Evolutionary conservation across 1,140 invertebrate genomes (phyloP), one percentile per base, ranked within the genome.

Genomic region (Tribolium madens): DNA sequence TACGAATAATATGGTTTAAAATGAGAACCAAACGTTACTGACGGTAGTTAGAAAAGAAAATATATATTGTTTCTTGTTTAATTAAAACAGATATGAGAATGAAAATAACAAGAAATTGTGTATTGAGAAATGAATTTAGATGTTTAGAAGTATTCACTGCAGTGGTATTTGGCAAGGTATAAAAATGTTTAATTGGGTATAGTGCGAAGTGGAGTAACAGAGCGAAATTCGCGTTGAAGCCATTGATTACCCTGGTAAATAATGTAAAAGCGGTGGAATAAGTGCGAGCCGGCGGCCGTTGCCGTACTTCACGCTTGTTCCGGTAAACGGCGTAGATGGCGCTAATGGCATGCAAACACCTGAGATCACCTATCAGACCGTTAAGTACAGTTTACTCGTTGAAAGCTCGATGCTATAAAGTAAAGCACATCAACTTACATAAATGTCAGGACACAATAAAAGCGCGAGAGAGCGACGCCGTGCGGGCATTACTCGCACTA

Each of bases 261-360:
- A 64, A 64, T 64, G 21, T 64, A 64, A 64, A 64, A 64, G 57
- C 57, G 26, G 57, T 33, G 57, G 21, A 64, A 64, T 64, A 64
- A 64, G 57, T 64, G 57, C 21, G 21, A 64, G 57, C 57, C 57
- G 57, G 21, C 57, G 57, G 57, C 21, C 57, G 57, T 64, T 33
- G 57, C 57, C 57, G 57, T 64, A 64, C 57, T 64, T 64, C 57
- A 64, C 57, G 21, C 14, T 64, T 33, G 57, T 14, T 33, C 21
- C 21, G 12, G 57, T 64, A 64, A 64, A 64, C 70, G 77, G 47
- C 42, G 57, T 77, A 75, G 80, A 81, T 82, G 81, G 81, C 75
- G 81, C 75, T 82, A 82, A 82, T 82, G 81, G 81, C 78, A 82
- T 82, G 79, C 78, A 81, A 82, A 82, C 81, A 82, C 81, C 81